phyloP scores from a whole-genome alignment of 2,888 invertebrate genomes.

The Stenotaenia linearis region DNA sequence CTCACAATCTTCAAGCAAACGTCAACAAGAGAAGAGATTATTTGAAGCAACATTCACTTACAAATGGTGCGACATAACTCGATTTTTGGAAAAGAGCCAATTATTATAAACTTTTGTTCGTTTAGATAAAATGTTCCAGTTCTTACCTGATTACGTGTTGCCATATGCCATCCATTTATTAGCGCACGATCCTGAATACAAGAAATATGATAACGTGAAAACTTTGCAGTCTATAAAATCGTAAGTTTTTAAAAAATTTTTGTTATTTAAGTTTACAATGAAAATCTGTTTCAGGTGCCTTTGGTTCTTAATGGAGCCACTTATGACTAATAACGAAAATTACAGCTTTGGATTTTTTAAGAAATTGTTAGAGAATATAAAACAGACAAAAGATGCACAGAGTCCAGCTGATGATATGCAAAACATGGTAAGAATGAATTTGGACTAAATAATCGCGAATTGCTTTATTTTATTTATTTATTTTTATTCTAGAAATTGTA shows the following conservation, averaged over 20 bases:
- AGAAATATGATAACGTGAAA: slow-evolving; percentile 65
- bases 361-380: slow-evolving; percentile 87
- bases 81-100: neutral
- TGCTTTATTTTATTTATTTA: neutral
- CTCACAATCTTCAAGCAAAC: slow-evolving; percentile 80
- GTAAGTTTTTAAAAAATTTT: slow-evolving; percentile 42
- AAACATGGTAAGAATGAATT: slow-evolving; percentile 60
- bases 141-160: slow-evolving; percentile 93
- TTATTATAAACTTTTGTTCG: neutral
- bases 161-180: slow-evolving; percentile 93
- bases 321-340: slow-evolving; percentile 86
- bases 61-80: slow-evolving; percentile 44
- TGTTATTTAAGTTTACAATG: neutral
- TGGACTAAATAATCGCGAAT: neutral
- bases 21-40: slow-evolving; percentile 84
- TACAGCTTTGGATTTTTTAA: slow-evolving; percentile 94
- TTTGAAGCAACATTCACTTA: slow-evolving; percentile 57
- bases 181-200: slow-evolving; percentile 84
- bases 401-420: slow-evolving; percentile 72
- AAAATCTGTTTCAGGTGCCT: slow-evolving; percentile 58
- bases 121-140: slow-evolving; percentile 41
- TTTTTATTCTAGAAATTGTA: slow-evolving; percentile 73
- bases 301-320: slow-evolving; percentile 89
- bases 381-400: slow-evolving; percentile 84
- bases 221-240: slow-evolving; percentile 66